Base-by-base conservation (phyloP, 64 coral and sea anemone species). In the Pachyseris speciosa region DNA sequence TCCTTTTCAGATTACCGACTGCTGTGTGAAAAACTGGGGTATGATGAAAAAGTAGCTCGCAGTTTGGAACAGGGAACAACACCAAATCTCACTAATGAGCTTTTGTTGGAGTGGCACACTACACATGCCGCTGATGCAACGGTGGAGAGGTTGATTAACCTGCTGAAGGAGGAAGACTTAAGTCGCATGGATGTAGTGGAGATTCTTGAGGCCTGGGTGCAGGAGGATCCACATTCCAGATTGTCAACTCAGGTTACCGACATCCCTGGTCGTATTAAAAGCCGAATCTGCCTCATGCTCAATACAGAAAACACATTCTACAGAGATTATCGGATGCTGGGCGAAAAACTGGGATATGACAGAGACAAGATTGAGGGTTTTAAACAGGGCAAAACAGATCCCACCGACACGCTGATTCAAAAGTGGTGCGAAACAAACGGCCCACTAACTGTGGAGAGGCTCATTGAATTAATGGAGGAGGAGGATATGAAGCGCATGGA, bases 11-110 rank as follows among this genome's bases (percentile, higher is more conserved):
- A 79, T 79, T 79, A 33, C 7, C 75, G 75, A 37, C 19, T 79
- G 31, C 75, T 79, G 34, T 48, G 75, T 20, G 75, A 79, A 11
- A 16, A 11, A 22, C 37, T 79, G 75, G 75, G 31, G 31, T 58
- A n/a, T 79, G 7, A 51, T 37, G 49, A 17, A 59, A 47, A 52
- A 19, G 13, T 58, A 16, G 49, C 45, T 7, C 25, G 9, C 1
- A 2, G 7, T 79, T 79, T 55, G 30, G 75, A 52, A 59, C 75
- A 58, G 49, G 0, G 4, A 32, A 27, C 25, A 25, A 69, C 13
- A 34, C 20, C 29, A 69, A 69, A 69, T 69, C 66, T 31, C 6
- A 69, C 66, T 3, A 0, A 69, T 69, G 32, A 69, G 30, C 29
- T 69, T 69, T 31, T 58, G 52, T 24, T 1, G 52, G 15, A 24